Percentiles rank a stretch among this genome's conserved stretches.
Conservation (phyloP, 2,113 vertebrate species). For the Anoura caudifer region DNA sequence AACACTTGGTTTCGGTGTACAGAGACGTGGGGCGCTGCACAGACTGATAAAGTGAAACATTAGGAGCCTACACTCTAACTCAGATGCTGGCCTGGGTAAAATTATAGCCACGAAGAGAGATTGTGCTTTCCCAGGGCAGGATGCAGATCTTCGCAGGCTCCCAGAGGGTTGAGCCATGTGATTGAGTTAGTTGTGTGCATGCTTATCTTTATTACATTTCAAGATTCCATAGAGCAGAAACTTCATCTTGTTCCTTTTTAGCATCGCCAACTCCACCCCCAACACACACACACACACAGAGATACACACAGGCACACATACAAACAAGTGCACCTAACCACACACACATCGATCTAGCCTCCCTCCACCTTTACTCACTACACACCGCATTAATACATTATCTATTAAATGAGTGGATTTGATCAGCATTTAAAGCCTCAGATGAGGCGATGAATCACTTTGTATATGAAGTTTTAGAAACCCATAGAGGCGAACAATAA, state of each 20-base stretch:
- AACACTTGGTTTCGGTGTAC: not conserved
- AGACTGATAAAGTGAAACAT: constrained; percentile 23
- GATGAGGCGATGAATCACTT: not conserved
- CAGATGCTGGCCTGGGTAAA: not conserved
- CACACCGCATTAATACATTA: not conserved
- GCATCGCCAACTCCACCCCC: not conserved
- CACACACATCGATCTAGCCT: not conserved
- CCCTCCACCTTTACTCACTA: not conserved
- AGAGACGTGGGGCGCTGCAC: not conserved
- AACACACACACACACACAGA: not conserved
- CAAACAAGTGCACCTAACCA: not conserved
- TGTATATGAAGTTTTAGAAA: constrained; percentile 24
- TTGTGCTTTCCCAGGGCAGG: not conserved
- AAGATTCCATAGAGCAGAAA: constrained; percentile 12
- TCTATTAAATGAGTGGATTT: not conserved
- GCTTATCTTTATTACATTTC: constrained; percentile 48
- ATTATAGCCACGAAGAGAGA: constrained; percentile 11
- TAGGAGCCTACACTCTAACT: not conserved
- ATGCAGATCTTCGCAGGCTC: not conserved
- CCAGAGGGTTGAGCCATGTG: not conserved
- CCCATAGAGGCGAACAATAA: constrained; percentile 1
- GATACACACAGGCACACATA: not conserved
- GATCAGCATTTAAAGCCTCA: not conserved
- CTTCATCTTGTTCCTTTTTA: not conserved
- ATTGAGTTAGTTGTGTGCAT: not conserved